These are phyloP conservation scores for Hydropotes inermis DNA, from an alignment of 2,113 vertebrate genomes.

Conservation along the genomic window DNA sequence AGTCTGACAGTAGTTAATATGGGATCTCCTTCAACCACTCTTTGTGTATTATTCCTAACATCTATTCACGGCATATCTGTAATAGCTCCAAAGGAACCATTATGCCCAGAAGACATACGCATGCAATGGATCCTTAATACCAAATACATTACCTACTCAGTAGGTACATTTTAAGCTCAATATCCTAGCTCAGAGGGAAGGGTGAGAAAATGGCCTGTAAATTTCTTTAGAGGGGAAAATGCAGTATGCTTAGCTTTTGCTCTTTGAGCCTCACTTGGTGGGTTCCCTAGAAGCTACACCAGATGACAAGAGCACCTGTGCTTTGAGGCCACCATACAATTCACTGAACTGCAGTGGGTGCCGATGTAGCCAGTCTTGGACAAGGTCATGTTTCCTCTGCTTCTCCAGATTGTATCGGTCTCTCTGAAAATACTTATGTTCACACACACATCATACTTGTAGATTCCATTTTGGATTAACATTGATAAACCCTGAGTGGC, in stretches of 20 bases:
- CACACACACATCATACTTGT: background rate
- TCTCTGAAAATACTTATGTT: background rate
- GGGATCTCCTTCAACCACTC: constrained; percentile 54
- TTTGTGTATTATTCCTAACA: constrained; percentile 71
- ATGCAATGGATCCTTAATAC: constrained; percentile 11
- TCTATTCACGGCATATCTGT: constrained; percentile 55
- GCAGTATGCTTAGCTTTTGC: background rate
- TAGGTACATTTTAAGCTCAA: constrained; percentile 64
- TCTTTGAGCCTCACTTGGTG: background rate
- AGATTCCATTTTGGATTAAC: background rate
- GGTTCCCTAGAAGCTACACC: background rate
- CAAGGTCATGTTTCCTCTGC: background rate
- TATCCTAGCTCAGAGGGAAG: constrained; percentile 53
- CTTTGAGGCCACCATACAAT: background rate
- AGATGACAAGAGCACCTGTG: background rate
- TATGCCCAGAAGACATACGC: constrained; percentile 33
- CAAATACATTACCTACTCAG: constrained; percentile 25
- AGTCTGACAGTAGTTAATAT: constrained; percentile 66
- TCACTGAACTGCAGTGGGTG: background rate
- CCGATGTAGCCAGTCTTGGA: background rate
- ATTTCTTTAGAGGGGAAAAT: constrained; percentile 57
- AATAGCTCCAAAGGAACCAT: constrained; percentile 65
- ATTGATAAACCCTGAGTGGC: background rate
- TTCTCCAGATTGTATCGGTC: background rate
- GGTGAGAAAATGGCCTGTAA: constrained; percentile 43